Base-by-base conservation (phyloP, 2,888 invertebrate genomes). In the Eueremaeus valkanovi region DNA sequence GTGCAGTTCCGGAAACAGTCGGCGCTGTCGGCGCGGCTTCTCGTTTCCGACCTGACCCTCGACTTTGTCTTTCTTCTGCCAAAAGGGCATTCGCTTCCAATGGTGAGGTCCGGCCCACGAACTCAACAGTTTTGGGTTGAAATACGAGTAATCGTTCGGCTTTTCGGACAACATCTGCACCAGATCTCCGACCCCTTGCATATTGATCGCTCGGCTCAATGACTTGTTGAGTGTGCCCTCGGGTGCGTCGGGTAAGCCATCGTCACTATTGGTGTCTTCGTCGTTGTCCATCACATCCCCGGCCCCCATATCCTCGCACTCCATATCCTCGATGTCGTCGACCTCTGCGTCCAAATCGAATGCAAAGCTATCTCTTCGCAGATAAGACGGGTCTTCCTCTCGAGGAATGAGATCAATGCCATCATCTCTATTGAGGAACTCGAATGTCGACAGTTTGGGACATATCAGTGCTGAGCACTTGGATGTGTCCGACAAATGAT, bases 71-170 rank as follows among this genome's bases (percentile, higher is more conserved):
- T 72, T 72, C 21, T n/a, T 73, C 13, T 73, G 16, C 55, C 31
- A 61, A 42, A 78, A 42, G 13, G 79, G 77, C 81, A 87, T 88
- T 61, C 90, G 87, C 80, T 90, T 89, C 93, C 93, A 93, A 84
- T 93, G 91, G 63, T 88, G 85, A 40, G 93, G 92, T 0, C 93
- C 93, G 29, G 91, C 91, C 92, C 92, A 93, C 18, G 84, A 82
- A 82, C 83, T 79, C 82, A 85, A 83, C 82, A 81, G 82, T 31
- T 82, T 80, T 24, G 81, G 87, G 82, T 86, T 87, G 83, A 88
- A 86, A 84, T 90, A 91, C 0, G 90, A 90, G 84, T 91, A 92
- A 83, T 92, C 91, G 9, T 58, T 51, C 1, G 75, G 77, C 45
- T 73, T 42, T 16, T 63, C 73, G 13, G 76, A 74, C 45, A 76